Evolutionary conservation across 2,113 vertebrate species (phyloP).

Genomic region (Xiphias gladius): DNA sequence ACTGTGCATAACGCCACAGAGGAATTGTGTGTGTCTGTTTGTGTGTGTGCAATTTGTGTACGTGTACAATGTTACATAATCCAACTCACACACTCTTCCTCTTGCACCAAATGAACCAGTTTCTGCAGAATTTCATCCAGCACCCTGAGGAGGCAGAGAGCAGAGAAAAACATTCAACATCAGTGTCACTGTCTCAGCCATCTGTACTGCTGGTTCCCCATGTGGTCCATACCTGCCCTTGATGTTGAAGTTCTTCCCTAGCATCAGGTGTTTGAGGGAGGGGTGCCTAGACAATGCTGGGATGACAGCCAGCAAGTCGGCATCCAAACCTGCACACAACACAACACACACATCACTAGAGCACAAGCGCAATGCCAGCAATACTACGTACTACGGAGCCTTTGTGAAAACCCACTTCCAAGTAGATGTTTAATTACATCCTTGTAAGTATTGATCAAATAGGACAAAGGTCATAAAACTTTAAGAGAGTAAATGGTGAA

Average conservation of each 20-base stretch:
- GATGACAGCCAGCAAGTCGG: conserved; percentile 88
- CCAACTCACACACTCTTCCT: conserved; percentile 94
- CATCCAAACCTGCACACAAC: conserved; percentile 86
- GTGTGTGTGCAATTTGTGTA: conserved; percentile 14
- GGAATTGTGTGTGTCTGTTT: conserved; percentile 26
- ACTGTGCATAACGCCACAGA: conserved; percentile 51
- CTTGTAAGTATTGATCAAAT: neutral
- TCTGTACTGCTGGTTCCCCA: conserved; percentile 24
- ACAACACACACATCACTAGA: conserved; percentile 7
- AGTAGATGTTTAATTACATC: conserved; percentile 34
- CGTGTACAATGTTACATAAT: conserved; percentile 70
- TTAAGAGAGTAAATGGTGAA: neutral
- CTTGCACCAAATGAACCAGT: conserved; percentile 92
- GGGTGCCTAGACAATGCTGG: conserved; percentile 90
- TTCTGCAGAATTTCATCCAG: conserved; percentile 92
- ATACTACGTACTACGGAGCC: neutral
- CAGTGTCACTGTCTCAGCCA: conserved; percentile 39
- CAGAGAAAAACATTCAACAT: conserved; percentile 62
- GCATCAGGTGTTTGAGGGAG: conserved; percentile 90
- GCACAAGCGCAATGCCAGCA: conserved; percentile 12
- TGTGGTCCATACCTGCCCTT: conserved; percentile 88
- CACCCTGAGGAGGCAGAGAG: conserved; percentile 82
- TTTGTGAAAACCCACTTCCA: conserved; percentile 6
- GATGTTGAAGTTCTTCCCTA: conserved; percentile 95
- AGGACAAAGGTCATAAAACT: neutral